Evolutionary conservation across 2,888 invertebrate genomes (phyloP), one percentile per base, ranked within the genome.

Genomic region (Zeuzera pyrina): DNA sequence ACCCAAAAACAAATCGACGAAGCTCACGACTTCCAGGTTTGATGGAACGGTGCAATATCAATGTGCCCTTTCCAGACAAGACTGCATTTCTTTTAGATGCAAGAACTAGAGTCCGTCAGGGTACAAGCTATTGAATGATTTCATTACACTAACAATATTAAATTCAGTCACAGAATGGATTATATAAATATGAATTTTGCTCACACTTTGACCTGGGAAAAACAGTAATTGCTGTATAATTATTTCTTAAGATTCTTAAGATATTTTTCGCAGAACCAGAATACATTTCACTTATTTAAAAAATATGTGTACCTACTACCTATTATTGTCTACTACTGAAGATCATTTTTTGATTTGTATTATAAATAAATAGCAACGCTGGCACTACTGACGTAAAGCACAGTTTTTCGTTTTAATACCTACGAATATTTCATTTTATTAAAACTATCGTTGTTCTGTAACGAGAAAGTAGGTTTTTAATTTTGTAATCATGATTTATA

Each of bases 31-130:
- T 44, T 46, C 47, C 44, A 44, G 63, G 47, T 68, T 63, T 51
- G 30, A 37, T 35, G 32, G 30, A 42, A 36, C 39, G 50, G 69
- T 79, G 81, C 78, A 32, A 79, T n/a, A 78, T 35, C 10, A 58
- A 8, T 15, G 12, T 10, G 36, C 49, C 78, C 77, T 78, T 46
- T 60, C 77, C 69, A 78, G 81, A 83, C 81, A 81, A 71, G 66
- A 63, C 78, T 59, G 66, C 69, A 70, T 78, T 67, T 67, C 10
- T 8, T 15, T 21, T 77, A 57, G 59, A 70, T 74, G 72, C 52
- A 36, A 54, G 79, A 57, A 59, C 70, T 64, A 81, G 81, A 83
- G 61, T 81, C 58, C 63, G 76, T 67, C 49, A 72, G 78, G 81
- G 54, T 32, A 81, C 79, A 77, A 22, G n/a, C n/a, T 19, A 6